Percentiles rank a stretch among this genome's conserved stretches.
Conservation (phyloP, 2,113 vertebrate species). For the Pelobates fuscus region DNA sequence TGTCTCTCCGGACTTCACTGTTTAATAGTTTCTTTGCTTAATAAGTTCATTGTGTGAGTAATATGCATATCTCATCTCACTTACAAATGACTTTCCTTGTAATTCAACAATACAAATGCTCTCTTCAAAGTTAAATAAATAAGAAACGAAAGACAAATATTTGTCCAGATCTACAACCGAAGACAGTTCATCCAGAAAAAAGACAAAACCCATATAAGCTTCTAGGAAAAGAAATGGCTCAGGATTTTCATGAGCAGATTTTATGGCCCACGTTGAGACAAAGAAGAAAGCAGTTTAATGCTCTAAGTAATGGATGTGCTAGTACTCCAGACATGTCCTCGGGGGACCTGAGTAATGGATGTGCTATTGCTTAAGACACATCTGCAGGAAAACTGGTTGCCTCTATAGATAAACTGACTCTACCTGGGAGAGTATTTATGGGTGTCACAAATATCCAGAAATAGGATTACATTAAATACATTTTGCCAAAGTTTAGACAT, state of each 20-base stretch:
- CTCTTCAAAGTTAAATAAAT: slow-evolving; percentile 42
- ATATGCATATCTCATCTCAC: slow-evolving; percentile 45
- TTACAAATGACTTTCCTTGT: slow-evolving; percentile 49
- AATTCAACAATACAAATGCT: slow-evolving; percentile 44
- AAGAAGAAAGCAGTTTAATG: slow-evolving; percentile 15
- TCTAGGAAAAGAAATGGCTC: slow-evolving; percentile 25
- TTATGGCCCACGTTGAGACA: slow-evolving; percentile 16
- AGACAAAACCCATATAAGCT: slow-evolving; percentile 41
- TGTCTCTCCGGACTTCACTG: slow-evolving; percentile 7
- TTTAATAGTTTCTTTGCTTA: slow-evolving; percentile 42
- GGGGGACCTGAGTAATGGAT: slow-evolving; percentile 3
- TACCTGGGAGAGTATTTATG: slow-evolving; percentile 1
- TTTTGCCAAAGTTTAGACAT: no score
- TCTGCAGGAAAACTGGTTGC: slow-evolving; percentile 12
- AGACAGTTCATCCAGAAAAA: slow-evolving; percentile 30
- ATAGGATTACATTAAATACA: no score
- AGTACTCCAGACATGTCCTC: slow-evolving; percentile 16
- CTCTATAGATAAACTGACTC: not conserved
- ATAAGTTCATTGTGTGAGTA: slow-evolving; percentile 25
- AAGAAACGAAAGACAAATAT: slow-evolving; percentile 47
- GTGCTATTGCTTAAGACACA: not conserved
- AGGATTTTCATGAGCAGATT: no score
- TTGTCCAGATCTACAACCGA: slow-evolving; percentile 35
- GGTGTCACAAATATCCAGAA: not conserved
- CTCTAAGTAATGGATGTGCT: slow-evolving; percentile 7